Evolutionary conservation across 1,140 invertebrate species (phyloP).

Genomic region (Penaeus vannamei): DNA sequence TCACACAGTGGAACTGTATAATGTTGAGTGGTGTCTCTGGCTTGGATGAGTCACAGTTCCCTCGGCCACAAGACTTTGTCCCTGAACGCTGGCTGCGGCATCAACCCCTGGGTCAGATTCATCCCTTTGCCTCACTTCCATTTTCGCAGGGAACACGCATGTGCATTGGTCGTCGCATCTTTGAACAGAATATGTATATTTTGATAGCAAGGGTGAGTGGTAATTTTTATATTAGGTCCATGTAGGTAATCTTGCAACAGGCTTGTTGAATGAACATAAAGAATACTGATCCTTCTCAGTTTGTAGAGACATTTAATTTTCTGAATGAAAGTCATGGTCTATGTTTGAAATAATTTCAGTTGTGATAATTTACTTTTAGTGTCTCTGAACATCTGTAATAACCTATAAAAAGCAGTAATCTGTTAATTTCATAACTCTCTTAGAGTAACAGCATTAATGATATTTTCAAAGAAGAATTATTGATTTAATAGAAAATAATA

Average conservation of each 20-base stretch:
- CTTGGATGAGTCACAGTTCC: conserved; percentile 22
- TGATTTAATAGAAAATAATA: background rate
- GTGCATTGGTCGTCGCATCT: conserved; percentile 43
- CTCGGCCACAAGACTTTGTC: conserved; percentile 14
- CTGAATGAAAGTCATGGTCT: no score
- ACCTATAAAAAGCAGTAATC: no score
- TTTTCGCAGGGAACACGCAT: conserved; percentile 40
- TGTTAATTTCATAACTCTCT: no score
- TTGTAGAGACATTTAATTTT: no score
- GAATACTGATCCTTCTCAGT: no score
- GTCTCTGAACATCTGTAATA: no score
- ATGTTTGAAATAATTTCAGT: no score
- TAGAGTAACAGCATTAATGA: no score
- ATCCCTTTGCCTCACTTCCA: conserved; percentile 38
- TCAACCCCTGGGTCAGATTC: conserved; percentile 39
- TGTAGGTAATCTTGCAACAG: background rate
- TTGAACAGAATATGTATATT: conserved; percentile 42
- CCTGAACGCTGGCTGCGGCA: conserved; percentile 52
- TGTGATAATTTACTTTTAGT: no score
- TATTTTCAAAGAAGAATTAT: background rate
- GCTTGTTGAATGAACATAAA: background rate
- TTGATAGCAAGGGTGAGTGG: conserved; percentile 33
- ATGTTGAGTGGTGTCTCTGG: conserved; percentile 3
- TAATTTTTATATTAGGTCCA: background rate
- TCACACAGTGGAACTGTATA: conserved; percentile 27